Conservation (phyloP, 2,888 invertebrate species). For the Ectobius pallidus region DNA sequence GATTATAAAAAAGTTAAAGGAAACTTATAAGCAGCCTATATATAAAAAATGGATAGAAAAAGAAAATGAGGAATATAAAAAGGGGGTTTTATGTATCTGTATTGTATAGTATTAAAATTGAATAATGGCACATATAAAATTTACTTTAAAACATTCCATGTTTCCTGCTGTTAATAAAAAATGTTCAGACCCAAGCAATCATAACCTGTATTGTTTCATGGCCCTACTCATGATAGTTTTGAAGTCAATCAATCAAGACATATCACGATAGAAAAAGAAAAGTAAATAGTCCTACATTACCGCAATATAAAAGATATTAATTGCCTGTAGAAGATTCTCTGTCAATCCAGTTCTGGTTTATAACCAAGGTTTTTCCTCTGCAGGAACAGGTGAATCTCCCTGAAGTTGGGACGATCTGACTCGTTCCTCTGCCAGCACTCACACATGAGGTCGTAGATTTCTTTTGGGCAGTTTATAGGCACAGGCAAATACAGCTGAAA, state of each 20-base stretch:
- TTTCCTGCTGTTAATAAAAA: background rate
- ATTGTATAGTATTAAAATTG: no score
- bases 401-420: conserved; percentile 75
- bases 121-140: background rate
- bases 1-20: no score
- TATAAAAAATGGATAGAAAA: no score
- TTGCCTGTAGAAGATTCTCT: background rate
- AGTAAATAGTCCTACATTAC: no score
- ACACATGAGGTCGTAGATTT: conserved; percentile 82
- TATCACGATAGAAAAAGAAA: background rate
- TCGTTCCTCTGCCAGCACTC: conserved; percentile 86
- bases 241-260: background rate
- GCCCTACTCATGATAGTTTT: conserved; percentile 10
- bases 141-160: background rate
- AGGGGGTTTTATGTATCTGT: no score
- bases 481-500: conserved; percentile 62
- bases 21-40: no score
- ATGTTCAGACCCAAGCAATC: background rate
- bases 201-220: conserved; percentile 15
- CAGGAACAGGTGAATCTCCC: conserved; percentile 81
- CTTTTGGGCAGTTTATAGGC: conserved; percentile 74
- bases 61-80: no score
- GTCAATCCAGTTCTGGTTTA: conserved; percentile 46
- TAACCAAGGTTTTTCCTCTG: conserved; percentile 77
- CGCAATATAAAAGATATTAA: no score